A percentile compares a stretch with the other conserved stretches of the same genome.
Evolutionary conservation across 2,888 invertebrate genomes (phyloP).

Genomic region (Abrostola triplasia): DNA sequence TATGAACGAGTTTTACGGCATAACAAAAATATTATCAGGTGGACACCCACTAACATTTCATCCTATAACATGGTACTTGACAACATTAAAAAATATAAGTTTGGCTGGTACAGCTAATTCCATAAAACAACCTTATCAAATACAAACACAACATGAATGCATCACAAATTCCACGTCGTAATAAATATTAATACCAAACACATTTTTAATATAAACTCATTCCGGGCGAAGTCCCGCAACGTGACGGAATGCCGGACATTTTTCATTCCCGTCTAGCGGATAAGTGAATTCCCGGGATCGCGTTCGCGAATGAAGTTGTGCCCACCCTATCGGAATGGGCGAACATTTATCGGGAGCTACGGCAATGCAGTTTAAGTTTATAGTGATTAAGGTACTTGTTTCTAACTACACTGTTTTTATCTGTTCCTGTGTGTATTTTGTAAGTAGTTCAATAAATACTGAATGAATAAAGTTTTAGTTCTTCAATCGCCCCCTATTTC

Average conservation of each 20-base stretch:
- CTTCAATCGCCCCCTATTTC: too few relatives aligned
- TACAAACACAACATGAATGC: background rate
- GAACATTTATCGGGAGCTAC: constrained; percentile 25
- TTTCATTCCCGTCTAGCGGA: constrained; percentile 37
- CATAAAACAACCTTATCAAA: background rate
- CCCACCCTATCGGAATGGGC: constrained; percentile 12
- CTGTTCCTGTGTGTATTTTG: too few relatives aligned
- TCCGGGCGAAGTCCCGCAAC: constrained; percentile 1
- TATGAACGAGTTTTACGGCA: too few relatives aligned
- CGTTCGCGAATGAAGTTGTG: constrained; percentile 35
- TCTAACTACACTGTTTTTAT: too few relatives aligned
- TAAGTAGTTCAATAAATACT: too few relatives aligned
- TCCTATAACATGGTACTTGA: too few relatives aligned
- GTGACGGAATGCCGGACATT: constrained; percentile 32
- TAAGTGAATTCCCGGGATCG: constrained; percentile 38
- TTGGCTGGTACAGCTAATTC: background rate
- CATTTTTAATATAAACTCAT: constrained; percentile 28
- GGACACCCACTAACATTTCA: too few relatives aligned
- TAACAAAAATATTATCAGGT: too few relatives aligned
- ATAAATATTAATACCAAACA: constrained; percentile 9
- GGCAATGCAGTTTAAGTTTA: too few relatives aligned
- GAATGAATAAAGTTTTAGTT: too few relatives aligned
- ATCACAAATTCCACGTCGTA: background rate
- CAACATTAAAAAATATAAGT: background rate
- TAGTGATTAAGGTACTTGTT: too few relatives aligned